These are phyloP conservation scores for Dromaius novaehollandiae DNA, from an alignment of 2,113 vertebrate species.

Conservation along the genomic window DNA sequence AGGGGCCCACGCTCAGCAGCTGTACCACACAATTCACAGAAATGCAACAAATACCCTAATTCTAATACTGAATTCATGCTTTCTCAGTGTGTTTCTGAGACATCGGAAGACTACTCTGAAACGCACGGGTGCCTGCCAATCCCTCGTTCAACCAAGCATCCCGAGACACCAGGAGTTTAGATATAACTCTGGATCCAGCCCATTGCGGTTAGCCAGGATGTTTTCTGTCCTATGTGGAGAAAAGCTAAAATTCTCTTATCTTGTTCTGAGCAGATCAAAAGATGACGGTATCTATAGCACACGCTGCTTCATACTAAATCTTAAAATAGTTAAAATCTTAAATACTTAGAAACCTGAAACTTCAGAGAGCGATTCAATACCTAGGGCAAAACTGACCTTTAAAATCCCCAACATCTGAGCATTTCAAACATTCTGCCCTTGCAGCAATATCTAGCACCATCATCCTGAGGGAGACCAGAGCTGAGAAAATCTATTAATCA, in stretches of 20 bases:
- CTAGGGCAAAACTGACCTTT: not conserved
- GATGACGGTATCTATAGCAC: not conserved
- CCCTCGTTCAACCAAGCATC: not conserved
- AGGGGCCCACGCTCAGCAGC: not conserved
- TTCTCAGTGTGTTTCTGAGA: not conserved
- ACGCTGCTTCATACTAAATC: not conserved
- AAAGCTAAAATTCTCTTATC: not conserved
- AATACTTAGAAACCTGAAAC: not conserved
- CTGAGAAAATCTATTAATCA: not conserved
- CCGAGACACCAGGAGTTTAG: not conserved
- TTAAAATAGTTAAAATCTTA: not conserved
- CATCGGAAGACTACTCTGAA: not conserved
- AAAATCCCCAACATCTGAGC: not conserved
- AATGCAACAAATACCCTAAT: rapidly evolving
- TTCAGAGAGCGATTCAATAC: not conserved
- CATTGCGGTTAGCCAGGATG: not conserved
- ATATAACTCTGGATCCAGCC: not conserved
- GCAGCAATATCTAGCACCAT: not conserved
- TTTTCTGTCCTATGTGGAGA: not conserved
- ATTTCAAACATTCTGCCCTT: not conserved
- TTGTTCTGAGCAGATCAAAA: not conserved
- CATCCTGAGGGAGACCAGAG: not conserved
- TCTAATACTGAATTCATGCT: not conserved
- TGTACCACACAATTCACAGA: not conserved
- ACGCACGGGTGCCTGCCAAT: not conserved